Conservation (phyloP, 30 jellyfish, hydroid and myxozoan genomes). For the Catostylus mosaicus region DNA sequence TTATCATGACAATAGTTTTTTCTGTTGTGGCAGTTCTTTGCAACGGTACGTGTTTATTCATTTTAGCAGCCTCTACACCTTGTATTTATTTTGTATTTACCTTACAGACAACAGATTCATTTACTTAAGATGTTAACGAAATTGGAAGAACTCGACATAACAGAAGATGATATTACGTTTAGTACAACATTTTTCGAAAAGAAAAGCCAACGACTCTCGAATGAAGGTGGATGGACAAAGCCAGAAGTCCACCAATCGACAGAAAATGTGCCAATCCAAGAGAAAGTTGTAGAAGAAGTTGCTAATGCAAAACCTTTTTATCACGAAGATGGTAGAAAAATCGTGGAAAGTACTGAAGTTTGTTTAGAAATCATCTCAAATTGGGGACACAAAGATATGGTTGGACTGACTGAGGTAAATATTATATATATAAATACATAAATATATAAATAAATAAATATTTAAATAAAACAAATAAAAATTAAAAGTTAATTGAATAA, state of each 20-base stretch:
- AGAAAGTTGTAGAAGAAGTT: not conserved
- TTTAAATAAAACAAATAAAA: not conserved
- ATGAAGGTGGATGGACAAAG: not conserved
- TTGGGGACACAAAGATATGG: constrained; percentile 87
- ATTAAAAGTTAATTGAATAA: too few relatives aligned
- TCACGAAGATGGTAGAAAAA: not conserved
- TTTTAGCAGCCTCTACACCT: too few relatives aligned
- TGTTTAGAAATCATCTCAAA: constrained; percentile 64
- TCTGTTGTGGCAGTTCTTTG: too few relatives aligned
- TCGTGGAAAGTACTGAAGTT: constrained; percentile 14
- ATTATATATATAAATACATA: not conserved
- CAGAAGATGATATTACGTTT: constrained; percentile 45
- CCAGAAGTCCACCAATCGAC: not conserved
- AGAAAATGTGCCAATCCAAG: not conserved
- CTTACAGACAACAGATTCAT: constrained; percentile 78
- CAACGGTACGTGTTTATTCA: too few relatives aligned
- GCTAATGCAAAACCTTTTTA: not conserved
- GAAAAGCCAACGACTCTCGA: constrained; percentile 1
- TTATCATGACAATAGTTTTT: too few relatives aligned
- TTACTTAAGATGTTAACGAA: constrained; percentile 83
- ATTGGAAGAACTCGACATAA: constrained; percentile 67
- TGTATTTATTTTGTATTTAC: not conserved
- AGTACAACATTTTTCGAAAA: constrained; percentile 35
- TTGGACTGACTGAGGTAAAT: constrained; percentile 91
- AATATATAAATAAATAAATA: not conserved